A percentile compares a stretch with the other conserved stretches of the same genome.
Evolutionary conservation across 2,888 invertebrate genomes (phyloP).

Genomic region (Heptascelio sp.): DNA sequence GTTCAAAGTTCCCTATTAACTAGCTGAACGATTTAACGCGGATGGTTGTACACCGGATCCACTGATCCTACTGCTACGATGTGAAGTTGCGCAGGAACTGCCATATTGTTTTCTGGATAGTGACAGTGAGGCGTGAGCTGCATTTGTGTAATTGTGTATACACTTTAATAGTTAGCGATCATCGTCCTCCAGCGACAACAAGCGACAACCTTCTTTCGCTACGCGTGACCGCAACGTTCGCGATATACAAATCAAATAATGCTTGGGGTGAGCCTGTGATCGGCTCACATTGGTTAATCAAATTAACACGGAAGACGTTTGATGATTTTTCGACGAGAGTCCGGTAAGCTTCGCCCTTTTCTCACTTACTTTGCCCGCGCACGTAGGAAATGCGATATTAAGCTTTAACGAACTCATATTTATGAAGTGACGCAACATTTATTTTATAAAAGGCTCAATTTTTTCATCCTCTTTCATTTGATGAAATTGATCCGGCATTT

Average conservation of each 20-base stretch:
- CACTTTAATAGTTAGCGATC: constrained; percentile 25
- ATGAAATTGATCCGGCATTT: no score
- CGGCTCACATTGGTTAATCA: constrained; percentile 54
- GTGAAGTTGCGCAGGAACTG: no score
- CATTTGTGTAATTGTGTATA: no score
- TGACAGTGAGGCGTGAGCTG: no score
- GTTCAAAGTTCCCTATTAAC: no score
- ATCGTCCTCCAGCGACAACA: constrained; percentile 42
- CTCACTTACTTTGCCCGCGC: neutral
- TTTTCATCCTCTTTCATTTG: neutral
- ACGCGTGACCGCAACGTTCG: constrained; percentile 64
- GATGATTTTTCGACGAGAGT: constrained; percentile 51
- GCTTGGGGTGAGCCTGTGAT: constrained; percentile 56
- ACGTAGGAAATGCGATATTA: constrained; percentile 61
- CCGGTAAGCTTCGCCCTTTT: constrained; percentile 44
- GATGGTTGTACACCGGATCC: no score
- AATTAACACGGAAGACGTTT: constrained; percentile 55
- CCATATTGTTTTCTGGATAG: no score
- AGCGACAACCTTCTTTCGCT: constrained; percentile 44
- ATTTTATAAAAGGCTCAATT: neutral
- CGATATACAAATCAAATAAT: constrained; percentile 67
- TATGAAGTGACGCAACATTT: no score
- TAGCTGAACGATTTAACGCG: no score
- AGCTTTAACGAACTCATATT: constrained; percentile 47
- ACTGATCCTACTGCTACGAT: no score